Percentiles rank a stretch among this genome's conserved stretches.
Evolutionary conservation across 2,113 vertebrate genomes (phyloP).

Genomic region (Galeopterus variegatus): DNA sequence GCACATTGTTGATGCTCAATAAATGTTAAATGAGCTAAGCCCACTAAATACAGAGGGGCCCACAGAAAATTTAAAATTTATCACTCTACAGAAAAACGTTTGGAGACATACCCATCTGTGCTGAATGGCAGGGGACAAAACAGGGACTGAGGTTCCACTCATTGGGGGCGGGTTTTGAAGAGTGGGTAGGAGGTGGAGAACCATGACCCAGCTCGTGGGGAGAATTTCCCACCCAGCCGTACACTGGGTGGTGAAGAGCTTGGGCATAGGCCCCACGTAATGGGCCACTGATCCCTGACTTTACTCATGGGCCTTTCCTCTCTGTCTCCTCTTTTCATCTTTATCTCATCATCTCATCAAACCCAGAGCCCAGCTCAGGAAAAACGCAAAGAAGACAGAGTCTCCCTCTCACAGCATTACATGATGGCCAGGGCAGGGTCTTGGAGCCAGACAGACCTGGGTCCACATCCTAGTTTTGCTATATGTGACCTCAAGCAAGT

Average conservation of each 20-base stretch:
- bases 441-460: neutral
- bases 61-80: neutral
- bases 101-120: neutral
- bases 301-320: too few species aligned
- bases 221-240: neutral
- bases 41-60: neutral
- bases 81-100: neutral
- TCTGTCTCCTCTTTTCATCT: neutral
- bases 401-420: neutral
- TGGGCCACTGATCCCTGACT: neutral
- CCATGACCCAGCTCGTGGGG: neutral
- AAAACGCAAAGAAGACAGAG: neutral
- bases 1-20: neutral
- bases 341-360: neutral
- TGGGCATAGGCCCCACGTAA: fast-evolving
- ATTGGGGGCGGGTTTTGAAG: neutral
- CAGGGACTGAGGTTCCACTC: neutral
- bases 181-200: neutral
- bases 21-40: neutral
- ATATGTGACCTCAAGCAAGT: neutral
- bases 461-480: neutral
- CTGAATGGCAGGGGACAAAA: neutral
- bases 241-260: neutral
- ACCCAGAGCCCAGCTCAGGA: neutral
- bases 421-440: neutral